Percentiles rank a stretch among this genome's conserved stretches.
These are phyloP conservation scores for Didymodactylos carnosus DNA, from an alignment of 2,888 invertebrate species.

Conservation along the genomic window DNA sequence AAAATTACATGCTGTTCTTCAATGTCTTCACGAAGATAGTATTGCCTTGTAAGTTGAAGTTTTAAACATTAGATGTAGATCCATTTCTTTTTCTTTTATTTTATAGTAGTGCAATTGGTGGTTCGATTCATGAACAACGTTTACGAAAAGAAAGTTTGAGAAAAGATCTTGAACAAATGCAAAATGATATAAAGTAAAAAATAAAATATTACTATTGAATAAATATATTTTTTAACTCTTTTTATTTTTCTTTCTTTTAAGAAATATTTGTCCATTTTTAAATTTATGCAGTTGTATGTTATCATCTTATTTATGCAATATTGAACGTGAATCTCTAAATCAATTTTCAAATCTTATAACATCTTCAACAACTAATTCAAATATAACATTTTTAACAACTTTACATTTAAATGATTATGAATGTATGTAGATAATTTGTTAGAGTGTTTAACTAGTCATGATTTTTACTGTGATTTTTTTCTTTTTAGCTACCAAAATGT, in stretches of 20 bases:
- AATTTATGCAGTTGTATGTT: neutral
- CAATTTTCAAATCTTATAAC: neutral
- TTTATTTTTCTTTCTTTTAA: neutral
- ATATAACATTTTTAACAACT: neutral
- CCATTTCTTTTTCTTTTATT: neutral
- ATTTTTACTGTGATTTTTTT: no score
- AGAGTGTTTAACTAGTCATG: no score
- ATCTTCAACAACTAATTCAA: no score
- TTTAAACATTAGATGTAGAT: neutral
- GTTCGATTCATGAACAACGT: neutral
- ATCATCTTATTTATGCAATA: neutral
- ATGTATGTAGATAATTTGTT: neutral
- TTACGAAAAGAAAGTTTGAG: neutral
- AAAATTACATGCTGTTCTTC: neutral
- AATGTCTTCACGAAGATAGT: neutral
- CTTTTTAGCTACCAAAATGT: neutral
- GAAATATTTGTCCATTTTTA: neutral
- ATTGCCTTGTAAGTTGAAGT: neutral
- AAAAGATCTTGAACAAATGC: neutral
- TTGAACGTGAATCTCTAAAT: neutral
- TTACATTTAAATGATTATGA: neutral
- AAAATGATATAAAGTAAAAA: neutral
- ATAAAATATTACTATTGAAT: neutral
- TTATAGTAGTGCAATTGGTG: neutral
- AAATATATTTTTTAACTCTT: neutral